Base-by-base conservation (phyloP, 2,113 vertebrate genomes). In the Ctenodactylus gundi region DNA sequence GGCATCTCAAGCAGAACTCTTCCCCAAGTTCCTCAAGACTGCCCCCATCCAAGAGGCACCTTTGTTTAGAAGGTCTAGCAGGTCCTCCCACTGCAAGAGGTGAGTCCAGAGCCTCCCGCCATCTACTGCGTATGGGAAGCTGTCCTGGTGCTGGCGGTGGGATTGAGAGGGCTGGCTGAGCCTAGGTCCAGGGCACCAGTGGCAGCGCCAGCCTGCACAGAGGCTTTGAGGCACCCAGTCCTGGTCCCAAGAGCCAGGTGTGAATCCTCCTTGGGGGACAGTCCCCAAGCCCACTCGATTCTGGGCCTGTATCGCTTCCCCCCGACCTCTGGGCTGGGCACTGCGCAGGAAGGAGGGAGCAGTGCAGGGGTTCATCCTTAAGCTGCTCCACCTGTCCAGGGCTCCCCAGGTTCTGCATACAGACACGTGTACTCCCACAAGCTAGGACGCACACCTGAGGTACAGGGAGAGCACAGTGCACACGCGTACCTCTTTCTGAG, bases 51-150 rank as follows among this genome's bases (percentile, higher is more conserved):
- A 57, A n/a, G 49, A 73, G 36, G 29, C 31, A 46, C 64, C 82
- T 97, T 93, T 85, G 86, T 95, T 96, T 90, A 90, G 17, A 90
- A 77, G 90, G 94, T 82, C n/a, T n/a, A n/a, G n/a, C n/a, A n/a
- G n/a, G n/a, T n/a, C 18, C 39, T 53, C 84, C 72, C 81, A 41
- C 29, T 67, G 67, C 17, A 36, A 82, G 23, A 95, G 21, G 15
- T 18, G 25, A 76, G 27, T 60, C 53, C 65, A 75, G 72, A 77
- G 75, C 57, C 55, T 88, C 36, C 46, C 60, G 49, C 23, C 76
- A 44, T 51, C 84, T 36, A 67, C 14, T 46, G 65, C 44, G 75
- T 92, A 78, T 75, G 34, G 75, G 80, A 95, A 67, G 78, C 51
- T 21, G 27, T 76, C 51, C 60, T 87, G 21, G 51, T 82, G 34